phyloP scores from a whole-genome alignment of 1,140 invertebrate genomes.

The Microplitis demolitor region DNA sequence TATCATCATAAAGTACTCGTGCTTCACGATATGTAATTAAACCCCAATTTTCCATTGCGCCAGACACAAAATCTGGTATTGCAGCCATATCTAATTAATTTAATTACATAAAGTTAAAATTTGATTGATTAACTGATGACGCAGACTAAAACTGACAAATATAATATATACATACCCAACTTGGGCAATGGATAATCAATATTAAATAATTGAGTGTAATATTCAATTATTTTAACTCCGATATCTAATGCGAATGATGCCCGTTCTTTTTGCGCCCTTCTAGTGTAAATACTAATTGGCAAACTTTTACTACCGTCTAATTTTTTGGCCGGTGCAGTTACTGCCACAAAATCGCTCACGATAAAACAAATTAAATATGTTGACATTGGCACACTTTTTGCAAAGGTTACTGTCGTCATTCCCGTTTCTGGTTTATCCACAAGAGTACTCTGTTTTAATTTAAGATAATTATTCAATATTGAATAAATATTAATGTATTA shows the following conservation, averaged over 20 bases:
- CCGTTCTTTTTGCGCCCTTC: conserved; percentile 75
- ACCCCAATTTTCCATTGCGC: conserved; percentile 96
- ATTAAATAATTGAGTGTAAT: conserved; percentile 85
- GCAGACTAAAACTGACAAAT: no score
- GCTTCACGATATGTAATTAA: conserved; percentile 84
- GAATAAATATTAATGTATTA: neutral
- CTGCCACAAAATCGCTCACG: conserved; percentile 81
- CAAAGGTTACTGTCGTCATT: conserved; percentile 69
- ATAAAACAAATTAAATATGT: conserved; percentile 92
- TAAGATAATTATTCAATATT: neutral
- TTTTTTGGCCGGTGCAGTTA: conserved; percentile 63
- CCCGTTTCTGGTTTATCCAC: conserved; percentile 52
- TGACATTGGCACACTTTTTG: conserved; percentile 86
- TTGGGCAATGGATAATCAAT: conserved; percentile 66
- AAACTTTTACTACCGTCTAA: conserved; percentile 62
- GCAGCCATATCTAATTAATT: conserved; percentile 79
- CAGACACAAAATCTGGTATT: conserved; percentile 93
- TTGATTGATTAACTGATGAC: no score
- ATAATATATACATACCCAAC: no score
- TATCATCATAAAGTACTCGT: conserved; percentile 75
- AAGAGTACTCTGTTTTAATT: conserved; percentile 43
- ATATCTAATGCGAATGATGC: conserved; percentile 79
- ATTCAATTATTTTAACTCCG: conserved; percentile 80
- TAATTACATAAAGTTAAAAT: neutral
- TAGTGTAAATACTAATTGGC: conserved; percentile 75